phyloP scores from a whole-genome alignment of 2,113 vertebrate genomes.

The Anhinga anhinga region DNA sequence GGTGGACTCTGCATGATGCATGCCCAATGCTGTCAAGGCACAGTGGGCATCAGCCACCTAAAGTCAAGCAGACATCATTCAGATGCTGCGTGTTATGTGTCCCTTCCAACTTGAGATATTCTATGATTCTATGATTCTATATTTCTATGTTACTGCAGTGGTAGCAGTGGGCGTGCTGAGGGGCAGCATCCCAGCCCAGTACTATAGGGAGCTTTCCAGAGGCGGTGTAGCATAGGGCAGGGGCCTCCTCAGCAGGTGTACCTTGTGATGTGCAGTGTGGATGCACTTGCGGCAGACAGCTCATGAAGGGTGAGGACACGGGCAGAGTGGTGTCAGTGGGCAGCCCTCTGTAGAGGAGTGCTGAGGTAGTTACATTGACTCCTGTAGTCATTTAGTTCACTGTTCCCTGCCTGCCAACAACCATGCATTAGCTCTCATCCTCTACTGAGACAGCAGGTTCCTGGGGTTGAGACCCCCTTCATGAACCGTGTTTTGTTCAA shows the following conservation, averaged over 20 bases:
- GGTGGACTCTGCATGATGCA: no score
- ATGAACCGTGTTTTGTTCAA: neutral
- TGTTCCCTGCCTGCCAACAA: neutral
- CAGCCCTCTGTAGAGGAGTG: neutral
- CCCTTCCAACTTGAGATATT: no score
- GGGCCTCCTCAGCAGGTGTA: neutral
- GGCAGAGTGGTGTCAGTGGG: neutral
- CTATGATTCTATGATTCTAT: no score
- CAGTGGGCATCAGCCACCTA: neutral
- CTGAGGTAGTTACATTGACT: accelerated
- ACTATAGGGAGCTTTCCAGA: neutral
- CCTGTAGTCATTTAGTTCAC: neutral
- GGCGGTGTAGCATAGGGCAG: neutral
- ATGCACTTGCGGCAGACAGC: neutral
- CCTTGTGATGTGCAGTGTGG: neutral
- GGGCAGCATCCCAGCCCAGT: no score
- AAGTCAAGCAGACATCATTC: neutral
- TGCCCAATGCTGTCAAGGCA: neutral
- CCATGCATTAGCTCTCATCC: neutral
- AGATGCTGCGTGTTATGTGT: no score
- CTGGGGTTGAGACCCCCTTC: neutral
- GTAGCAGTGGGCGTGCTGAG: neutral
- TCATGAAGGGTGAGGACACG: neutral
- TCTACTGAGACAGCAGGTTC: neutral
- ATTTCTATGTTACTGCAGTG: no score